Base-by-base conservation (phyloP, 2,888 invertebrate genomes). In the Caenorhabditis sinica region DNA sequence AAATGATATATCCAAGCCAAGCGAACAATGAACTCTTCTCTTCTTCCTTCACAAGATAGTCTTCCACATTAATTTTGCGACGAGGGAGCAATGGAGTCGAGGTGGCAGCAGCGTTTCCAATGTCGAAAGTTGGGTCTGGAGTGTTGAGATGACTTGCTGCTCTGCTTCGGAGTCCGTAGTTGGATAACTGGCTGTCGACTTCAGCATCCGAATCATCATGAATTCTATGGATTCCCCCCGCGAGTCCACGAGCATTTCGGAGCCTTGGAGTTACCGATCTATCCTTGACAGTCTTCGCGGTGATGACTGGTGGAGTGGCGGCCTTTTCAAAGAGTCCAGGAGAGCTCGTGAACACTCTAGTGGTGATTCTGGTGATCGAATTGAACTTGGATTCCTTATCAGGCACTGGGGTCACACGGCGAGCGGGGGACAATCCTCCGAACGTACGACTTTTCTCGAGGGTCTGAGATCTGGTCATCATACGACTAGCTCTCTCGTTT, bases 51-150 rank as follows among this genome's bases (percentile, higher is more conserved):
- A 17, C 40, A 23, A 56, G 20, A n/a, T 63, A 36, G 11, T 15
- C 8, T 17, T 11, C 2, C 5, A 8, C 30, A 6, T 25, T 25
- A 17, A 30, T 6, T 6, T 17, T 15, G 23, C 58, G n/a, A n/a
- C n/a, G 43, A n/a, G 61, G 40, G 28, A 25, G 6, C 43, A 79
- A 25, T 17, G 77, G 77, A 0, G 77, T 79, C 1, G 77, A 79
- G 1, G 77, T 79, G 43, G 71, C 77, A n/a, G 51, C 61, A 25
- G 61, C 71, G 28, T 63, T 11, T 49, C 71, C 68, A 20, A 73
- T 68, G 13, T 83, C 77, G 40, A 72, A 77, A 13, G 77, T 73
- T 28, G 83, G 83, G 68, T 83, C 83, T 0, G 83, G 83, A 20
- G 83, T 77, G 49, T 79, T 58, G 8, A 65, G 17, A 40, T 83